These are phyloP conservation scores for Philotrypesis tridentata DNA, from an alignment of 1,140 invertebrate species.

Conservation along the genomic window DNA sequence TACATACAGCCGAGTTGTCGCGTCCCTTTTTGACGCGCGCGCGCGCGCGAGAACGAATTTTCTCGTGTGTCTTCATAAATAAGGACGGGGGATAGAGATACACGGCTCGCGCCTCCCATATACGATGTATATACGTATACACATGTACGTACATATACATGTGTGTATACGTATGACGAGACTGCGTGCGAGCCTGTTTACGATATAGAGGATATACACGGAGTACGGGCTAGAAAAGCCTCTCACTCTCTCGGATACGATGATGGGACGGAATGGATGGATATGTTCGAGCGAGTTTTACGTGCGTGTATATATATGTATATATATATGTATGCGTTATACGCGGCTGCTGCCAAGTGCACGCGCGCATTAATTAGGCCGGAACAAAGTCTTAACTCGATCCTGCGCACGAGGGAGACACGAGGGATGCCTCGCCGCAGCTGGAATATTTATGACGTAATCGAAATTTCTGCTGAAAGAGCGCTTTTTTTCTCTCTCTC, in stretches of 20 bases:
- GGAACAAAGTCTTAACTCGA: slow-evolving; percentile 20
- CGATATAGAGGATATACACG: no score
- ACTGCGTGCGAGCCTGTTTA: no score
- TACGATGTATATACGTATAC: background rate
- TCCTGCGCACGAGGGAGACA: background rate
- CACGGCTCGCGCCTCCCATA: background rate
- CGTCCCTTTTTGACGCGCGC: background rate
- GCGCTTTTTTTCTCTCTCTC: no score
- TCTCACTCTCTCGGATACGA: no score
- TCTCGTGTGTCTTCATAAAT: background rate
- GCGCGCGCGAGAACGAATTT: background rate
- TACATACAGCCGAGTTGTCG: background rate
- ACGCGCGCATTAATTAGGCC: slow-evolving; percentile 24
- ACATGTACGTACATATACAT: background rate
- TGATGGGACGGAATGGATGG: background rate
- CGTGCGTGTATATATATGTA: background rate
- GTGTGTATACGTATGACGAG: background rate
- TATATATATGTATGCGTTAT: background rate
- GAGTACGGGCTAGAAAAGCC: no score
- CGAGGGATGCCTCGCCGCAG: background rate
- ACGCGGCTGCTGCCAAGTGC: slow-evolving; percentile 11
- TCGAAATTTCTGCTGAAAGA: no score
- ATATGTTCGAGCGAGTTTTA: slow-evolving; percentile 2
- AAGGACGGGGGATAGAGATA: background rate
- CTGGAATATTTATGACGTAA: no score